phyloP scores from a whole-genome alignment of 1,140 invertebrate genomes.

The Phthorimaea operculella region DNA sequence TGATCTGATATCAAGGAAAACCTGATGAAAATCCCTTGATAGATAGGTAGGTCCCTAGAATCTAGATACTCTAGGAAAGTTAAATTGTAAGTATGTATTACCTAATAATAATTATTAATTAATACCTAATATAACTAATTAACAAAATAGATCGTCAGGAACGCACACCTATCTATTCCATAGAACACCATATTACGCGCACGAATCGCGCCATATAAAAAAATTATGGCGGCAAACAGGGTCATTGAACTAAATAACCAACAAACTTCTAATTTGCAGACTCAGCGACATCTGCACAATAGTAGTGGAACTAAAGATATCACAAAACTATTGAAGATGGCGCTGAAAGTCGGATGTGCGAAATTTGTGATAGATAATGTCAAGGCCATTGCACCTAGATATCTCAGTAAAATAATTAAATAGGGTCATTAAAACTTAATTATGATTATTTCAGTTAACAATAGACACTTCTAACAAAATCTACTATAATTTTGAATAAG shows the following conservation, averaged over 20 bases:
- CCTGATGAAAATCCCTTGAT: no score
- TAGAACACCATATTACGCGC: no score
- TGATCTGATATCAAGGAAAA: no score
- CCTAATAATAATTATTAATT: no score
- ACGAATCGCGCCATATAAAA: background rate
- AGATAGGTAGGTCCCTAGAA: no score
- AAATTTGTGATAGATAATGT: constrained; percentile 60
- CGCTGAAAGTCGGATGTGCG: constrained; percentile 31
- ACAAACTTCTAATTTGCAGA: background rate
- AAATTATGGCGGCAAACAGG: constrained; percentile 1
- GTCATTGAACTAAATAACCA: background rate
- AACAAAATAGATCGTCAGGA: no score
- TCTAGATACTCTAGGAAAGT: no score
- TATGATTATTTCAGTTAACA: background rate
- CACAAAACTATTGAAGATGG: constrained; percentile 30
- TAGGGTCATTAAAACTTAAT: background rate
- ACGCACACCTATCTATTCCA: no score
- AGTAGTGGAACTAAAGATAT: background rate
- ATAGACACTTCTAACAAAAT: background rate
- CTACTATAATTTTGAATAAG: background rate
- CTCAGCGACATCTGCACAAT: background rate
- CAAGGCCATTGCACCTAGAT: constrained; percentile 44
- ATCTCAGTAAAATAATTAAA: background rate
- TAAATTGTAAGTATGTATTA: no score
- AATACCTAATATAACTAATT: no score